Evolutionary conservation across 2,888 invertebrate species (phyloP).

Genomic region (Harmothoe impar): DNA sequence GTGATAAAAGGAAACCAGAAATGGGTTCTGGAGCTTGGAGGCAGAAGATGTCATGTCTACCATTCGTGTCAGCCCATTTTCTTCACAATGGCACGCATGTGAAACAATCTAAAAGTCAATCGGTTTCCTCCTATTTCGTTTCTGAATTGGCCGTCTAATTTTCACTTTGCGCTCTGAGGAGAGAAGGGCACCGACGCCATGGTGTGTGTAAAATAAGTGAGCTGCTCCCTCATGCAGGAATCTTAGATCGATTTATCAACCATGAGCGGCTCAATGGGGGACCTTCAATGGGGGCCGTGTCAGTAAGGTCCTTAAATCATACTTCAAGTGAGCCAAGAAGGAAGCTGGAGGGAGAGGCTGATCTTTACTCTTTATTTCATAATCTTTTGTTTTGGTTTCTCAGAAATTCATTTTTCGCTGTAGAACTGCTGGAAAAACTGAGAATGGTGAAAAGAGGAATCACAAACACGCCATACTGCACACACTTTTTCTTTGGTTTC

Average conservation of each 20-base stretch:
- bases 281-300: background rate
- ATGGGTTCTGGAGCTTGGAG: too few species aligned
- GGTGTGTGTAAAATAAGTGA: background rate
- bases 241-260: background rate
- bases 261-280: background rate
- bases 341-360: too few species aligned
- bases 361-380: too few species aligned
- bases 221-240: background rate
- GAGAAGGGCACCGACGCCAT: too few species aligned
- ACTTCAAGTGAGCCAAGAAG: background rate
- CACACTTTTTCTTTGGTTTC: too few species aligned
- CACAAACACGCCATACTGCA: too few species aligned
- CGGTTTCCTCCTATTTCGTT: background rate
- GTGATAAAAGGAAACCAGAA: too few species aligned
- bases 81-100: background rate
- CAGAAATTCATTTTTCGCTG: too few species aligned
- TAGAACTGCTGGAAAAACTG: too few species aligned
- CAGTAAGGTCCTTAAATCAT: background rate
- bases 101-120: conserved; percentile 29
- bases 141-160: conserved; percentile 4
- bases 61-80: background rate
- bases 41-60: background rate
- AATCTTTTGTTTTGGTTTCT: too few species aligned
- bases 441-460: too few species aligned
- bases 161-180: background rate